Base-by-base conservation (phyloP, 2,113 vertebrate genomes). In the Varanus salvator region DNA sequence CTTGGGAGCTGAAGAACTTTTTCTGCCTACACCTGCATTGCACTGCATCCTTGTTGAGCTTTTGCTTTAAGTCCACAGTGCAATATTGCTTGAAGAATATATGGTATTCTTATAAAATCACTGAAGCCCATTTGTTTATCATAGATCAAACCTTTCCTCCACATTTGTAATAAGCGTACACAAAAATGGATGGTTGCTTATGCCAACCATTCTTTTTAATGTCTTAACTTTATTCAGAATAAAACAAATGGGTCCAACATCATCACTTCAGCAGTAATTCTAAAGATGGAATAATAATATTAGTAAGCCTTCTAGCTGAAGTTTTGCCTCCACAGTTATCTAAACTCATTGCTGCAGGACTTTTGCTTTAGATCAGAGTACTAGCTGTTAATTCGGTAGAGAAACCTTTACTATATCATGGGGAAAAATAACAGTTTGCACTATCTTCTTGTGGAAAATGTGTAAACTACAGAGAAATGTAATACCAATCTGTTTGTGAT, bases 341-440 rank as follows among this genome's bases (percentile, higher is more conserved):
- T 6, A 81, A 95, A 15, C 52, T 60, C 15, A 80, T 31, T 93
- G 64, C 48, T 90, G 29, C 80, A 85, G 44, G 19, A 82, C 93
- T 93, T 84, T 50, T 88, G 14, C 74, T 90, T 82, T 77, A 31
- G 68, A 87, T 31, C 7, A 77, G 74, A 68, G 52, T 88, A 29
- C 60, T 68, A 76, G 4, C 19, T 3, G 84, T 91, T 88, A 89
- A 90, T 72, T 88, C 71, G 31, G 68, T n/a, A 85, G 31, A 21
- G 3, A 71, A 90, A 86, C 31, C 9, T 0, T 8, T 54, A 2
- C 57, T 85, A 60, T 77, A 31, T 57, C 68, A 84, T 90, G 83
- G 29, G 0, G 82, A 5, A 91, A 66, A 64, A 64, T 66, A 88
- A 2, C 89, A 66, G 14, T 91, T 89, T 57, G 66, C 23, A 12